Conservation (phyloP, 1,140 invertebrate species). For the Lamellibrachia luymesi region DNA sequence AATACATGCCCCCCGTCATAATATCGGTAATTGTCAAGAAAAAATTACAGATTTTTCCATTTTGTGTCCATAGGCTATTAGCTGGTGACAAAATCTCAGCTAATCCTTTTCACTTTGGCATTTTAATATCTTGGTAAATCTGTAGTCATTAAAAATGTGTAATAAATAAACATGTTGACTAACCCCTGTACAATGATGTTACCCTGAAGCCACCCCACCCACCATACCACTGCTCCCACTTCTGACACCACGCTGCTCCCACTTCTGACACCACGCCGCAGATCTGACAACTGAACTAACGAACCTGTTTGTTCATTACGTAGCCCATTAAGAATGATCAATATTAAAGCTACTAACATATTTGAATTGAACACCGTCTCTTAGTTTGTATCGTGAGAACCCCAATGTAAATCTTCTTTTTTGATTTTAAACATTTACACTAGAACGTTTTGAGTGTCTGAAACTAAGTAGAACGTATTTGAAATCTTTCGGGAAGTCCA, state of each 20-base stretch:
- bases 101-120: background rate
- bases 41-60: background rate
- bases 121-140: background rate
- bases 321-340: background rate
- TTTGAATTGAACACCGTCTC: background rate
- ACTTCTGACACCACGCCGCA: background rate
- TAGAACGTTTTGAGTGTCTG: background rate
- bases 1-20: background rate
- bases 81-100: background rate
- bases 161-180: background rate
- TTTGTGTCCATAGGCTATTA: too few relatives aligned
- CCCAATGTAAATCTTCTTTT: background rate
- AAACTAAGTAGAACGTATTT: constrained; percentile 5
- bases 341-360: background rate
- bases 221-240: background rate
- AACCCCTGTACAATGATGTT: background rate
- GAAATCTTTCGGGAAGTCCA: background rate
- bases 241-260: background rate
- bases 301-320: background rate
- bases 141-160: background rate
- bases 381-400: background rate
- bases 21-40: background rate
- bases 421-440: background rate
- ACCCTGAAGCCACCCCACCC: background rate
- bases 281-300: background rate